These are phyloP conservation scores for Chiloscyllium plagiosum DNA, from an alignment of 2,113 vertebrate species.

Conservation along the genomic window DNA sequence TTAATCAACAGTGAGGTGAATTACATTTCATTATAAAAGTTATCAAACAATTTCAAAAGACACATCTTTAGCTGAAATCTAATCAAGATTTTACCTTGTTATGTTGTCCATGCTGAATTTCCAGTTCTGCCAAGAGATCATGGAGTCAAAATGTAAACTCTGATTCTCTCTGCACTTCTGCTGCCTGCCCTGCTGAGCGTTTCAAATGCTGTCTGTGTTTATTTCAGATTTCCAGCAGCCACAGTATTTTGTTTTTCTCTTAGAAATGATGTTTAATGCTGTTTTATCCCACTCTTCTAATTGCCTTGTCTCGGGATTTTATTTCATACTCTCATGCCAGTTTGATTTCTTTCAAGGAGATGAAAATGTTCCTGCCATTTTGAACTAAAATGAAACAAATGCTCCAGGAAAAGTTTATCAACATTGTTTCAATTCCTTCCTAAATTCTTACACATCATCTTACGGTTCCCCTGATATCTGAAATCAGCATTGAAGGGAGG, in stretches of 20 bases:
- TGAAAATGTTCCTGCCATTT: background rate
- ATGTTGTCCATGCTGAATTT: background rate
- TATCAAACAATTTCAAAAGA: background rate
- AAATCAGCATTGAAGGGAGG: background rate
- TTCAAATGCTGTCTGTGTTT: background rate
- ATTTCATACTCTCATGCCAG: background rate
- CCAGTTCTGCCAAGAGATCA: background rate
- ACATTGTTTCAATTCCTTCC: background rate
- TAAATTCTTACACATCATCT: background rate
- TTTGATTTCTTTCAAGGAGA: background rate
- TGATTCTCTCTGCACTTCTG: background rate
- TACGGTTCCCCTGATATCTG: background rate
- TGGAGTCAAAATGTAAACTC: background rate
- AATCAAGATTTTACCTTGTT: background rate
- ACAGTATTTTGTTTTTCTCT: background rate
- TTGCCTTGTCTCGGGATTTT: background rate
- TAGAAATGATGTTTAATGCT: no score
- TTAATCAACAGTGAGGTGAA: background rate
- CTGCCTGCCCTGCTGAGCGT: background rate
- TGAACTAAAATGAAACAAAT: background rate
- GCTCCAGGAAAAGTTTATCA: background rate
- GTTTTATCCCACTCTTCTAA: background rate
- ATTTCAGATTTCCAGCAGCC: background rate
- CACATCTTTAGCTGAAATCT: background rate
- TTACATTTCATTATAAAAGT: background rate